Conservation (phyloP, 2,888 invertebrate genomes). For the Agriopis marginaria region DNA sequence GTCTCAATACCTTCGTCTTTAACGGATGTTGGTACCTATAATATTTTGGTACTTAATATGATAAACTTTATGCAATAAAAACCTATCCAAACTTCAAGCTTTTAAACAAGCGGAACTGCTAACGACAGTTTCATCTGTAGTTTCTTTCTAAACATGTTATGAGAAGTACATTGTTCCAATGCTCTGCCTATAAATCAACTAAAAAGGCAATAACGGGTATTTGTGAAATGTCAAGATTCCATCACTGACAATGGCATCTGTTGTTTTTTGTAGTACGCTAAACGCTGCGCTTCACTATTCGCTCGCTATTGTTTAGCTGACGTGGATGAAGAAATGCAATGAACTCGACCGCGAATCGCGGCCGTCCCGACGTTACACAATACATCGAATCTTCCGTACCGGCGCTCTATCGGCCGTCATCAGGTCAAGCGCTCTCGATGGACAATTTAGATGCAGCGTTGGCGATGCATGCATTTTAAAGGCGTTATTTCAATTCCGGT, state of each 20-base stretch:
- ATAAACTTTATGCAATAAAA: not conserved
- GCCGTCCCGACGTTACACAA: not conserved
- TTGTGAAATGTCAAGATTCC: slow-evolving; percentile 15
- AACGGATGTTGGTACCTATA: too few species aligned
- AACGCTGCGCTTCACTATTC: slow-evolving; percentile 37
- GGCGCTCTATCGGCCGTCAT: not conserved
- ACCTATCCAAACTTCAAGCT: not conserved
- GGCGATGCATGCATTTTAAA: slow-evolving; percentile 9
- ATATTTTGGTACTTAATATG: too few species aligned
- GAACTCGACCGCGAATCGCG: slow-evolving; percentile 41
- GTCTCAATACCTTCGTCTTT: too few species aligned
- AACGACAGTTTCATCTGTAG: not conserved
- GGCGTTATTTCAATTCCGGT: slow-evolving; percentile 5
- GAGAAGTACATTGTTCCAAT: not conserved
- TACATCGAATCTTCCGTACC: not conserved
- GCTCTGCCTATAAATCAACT: not conserved
- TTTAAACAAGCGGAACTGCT: slow-evolving; percentile 9
- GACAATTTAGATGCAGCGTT: slow-evolving; percentile 11
- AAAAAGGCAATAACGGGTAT: slow-evolving; percentile 11
- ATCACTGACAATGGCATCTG: slow-evolving; percentile 39
- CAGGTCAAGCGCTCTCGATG: not conserved
- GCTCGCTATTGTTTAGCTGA: slow-evolving; percentile 49
- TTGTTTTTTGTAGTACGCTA: slow-evolving; percentile 46
- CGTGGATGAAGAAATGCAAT: slow-evolving; percentile 38
- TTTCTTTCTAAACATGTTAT: slow-evolving; percentile 3